Evolutionary conservation across 2,113 vertebrate genomes (phyloP).

Genomic region (Gavialis gangeticus): DNA sequence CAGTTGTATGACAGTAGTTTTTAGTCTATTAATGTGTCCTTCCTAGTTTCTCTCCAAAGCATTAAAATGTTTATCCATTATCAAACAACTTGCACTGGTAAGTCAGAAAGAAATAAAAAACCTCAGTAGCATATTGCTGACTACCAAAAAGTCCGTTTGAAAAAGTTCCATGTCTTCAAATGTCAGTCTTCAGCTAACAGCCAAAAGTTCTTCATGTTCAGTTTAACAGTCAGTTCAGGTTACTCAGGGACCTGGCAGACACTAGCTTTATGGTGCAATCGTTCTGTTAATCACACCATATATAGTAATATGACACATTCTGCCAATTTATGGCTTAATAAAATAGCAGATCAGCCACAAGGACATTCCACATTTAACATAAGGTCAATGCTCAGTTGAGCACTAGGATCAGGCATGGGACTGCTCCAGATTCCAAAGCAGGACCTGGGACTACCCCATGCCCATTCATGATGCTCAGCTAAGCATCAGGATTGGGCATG

Average conservation of each 20-base stretch:
- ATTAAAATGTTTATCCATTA: neutral
- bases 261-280: no score
- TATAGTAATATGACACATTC: no score
- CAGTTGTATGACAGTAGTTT: slow-evolving; percentile 45
- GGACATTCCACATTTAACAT: no score
- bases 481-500: no score
- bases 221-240: neutral
- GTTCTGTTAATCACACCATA: no score
- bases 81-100: neutral
- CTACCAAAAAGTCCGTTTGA: neutral
- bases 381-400: no score
- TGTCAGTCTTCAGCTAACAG: neutral
- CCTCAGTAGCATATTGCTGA: neutral
- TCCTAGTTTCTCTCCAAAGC: neutral
- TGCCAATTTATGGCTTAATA: no score
- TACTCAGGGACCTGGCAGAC: neutral
- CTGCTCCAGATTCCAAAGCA: no score
- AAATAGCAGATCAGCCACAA: no score
- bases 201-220: neutral
- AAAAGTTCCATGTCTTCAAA: neutral
- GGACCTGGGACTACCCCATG: no score
- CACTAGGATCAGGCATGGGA: no score
- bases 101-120: neutral
- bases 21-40: neutral
- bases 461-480: no score